Base-by-base conservation (phyloP, 2,113 vertebrate genomes). In the Polypterus bichir region DNA sequence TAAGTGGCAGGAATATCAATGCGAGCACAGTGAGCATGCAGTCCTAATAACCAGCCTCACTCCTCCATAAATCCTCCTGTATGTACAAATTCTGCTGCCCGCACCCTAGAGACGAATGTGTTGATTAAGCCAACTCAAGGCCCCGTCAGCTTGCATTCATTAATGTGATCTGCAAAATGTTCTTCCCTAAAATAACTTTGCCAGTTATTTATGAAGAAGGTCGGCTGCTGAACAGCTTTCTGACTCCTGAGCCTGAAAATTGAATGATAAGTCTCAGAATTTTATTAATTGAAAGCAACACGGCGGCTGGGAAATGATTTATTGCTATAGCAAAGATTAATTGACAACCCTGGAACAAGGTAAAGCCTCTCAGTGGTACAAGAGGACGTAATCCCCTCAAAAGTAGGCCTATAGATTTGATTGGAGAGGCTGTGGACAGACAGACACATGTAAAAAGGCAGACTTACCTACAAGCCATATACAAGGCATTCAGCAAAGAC, bases 41-140 rank as follows among this genome's bases (percentile, higher is more conserved):
- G 9, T 59, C 57, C 6, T 52, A 51, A 61, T 51, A 11, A 49
- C 49, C 6, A 7, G 48, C 48, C 46, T 49, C 27, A n/a, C 8
- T 52, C 11, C n/a, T 46, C 63, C 57, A 59, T 64, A 27, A 59
- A 60, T 64, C 57, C 44, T 54, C 44, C 57, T n/a, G 48, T 49
- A 6, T 7, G 44, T 7, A 9, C 60, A 52, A 6, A 8, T 45
- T 6, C 49, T 3, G 49, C 57, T 46, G 11, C 46, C 49, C 45
- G 3, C 3, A 5, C 55, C 47, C 11, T 44, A 6, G 48, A 48
- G 49, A 47, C 44, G 27, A 9, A 59, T 3, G 45, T 11, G 49
- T 46, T 54, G 51, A 11, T 44, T n/a, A 49, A 44, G 49, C 46
- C 60, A 62, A 47, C 46, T 46, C 44, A n/a, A 44, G 60, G 4